Percentiles rank a stretch among this genome's conserved stretches.
Evolutionary conservation across 2,797 vertebrate species (phyloP).

Genomic region (Pseudochaenichthys georgianus): DNA sequence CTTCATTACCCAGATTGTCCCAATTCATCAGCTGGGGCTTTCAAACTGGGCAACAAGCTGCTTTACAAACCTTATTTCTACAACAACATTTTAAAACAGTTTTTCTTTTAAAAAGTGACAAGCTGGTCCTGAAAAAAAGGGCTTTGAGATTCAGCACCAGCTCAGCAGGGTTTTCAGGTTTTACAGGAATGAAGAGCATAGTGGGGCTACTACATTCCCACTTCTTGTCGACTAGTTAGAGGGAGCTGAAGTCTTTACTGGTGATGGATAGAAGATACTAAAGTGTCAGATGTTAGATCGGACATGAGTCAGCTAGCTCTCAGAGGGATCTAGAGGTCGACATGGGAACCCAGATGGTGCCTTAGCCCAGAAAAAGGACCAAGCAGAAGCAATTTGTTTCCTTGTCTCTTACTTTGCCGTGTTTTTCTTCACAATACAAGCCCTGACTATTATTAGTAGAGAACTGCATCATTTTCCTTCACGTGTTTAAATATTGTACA

Average conservation of each 20-base stretch:
- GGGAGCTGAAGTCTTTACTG: constrained; percentile 35
- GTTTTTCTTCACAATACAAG: constrained; percentile 54
- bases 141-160: constrained; percentile 72
- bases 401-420: constrained; percentile 29
- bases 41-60: constrained; percentile 66
- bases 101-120: constrained; percentile 76
- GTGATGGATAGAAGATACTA: constrained; percentile 40
- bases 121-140: constrained; percentile 73
- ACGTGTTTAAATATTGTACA: constrained; percentile 62
- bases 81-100: constrained; percentile 72
- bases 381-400: constrained; percentile 39
- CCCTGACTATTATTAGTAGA: constrained; percentile 33
- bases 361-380: constrained; percentile 43
- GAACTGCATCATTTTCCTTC: constrained; percentile 57
- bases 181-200: constrained; percentile 45
- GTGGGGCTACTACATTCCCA: constrained; percentile 60
- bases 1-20: constrained; percentile 66
- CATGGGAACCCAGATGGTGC: constrained; percentile 46
- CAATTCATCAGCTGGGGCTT: constrained; percentile 49
- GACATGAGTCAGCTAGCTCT: constrained; percentile 44
- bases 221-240: constrained; percentile 50
- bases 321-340: constrained; percentile 39
- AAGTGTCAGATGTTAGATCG: constrained; percentile 45
- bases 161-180: constrained; percentile 54
- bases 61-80: constrained; percentile 81